A percentile compares a stretch with the other conserved stretches of the same genome.
Conservation (phyloP, 2,888 invertebrate species). For the Nemurella pictetii region DNA sequence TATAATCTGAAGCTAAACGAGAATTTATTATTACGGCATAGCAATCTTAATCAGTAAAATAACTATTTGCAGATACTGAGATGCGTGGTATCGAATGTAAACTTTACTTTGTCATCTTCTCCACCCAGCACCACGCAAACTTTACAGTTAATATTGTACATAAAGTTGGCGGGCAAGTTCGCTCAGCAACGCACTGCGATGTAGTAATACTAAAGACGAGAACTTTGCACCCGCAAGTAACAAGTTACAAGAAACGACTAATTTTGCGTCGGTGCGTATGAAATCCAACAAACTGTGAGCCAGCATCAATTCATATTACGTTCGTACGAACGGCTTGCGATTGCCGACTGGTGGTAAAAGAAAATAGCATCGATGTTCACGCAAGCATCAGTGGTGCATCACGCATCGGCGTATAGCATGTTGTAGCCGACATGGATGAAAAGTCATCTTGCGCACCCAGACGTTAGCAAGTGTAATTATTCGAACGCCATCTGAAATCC, state of each 20-base stretch:
- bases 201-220: neutral
- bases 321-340: too few relatives aligned
- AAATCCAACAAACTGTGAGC: neutral
- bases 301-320: slow-evolving; percentile 10
- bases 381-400: too few relatives aligned
- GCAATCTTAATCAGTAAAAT: neutral
- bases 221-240: neutral
- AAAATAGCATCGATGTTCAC: too few relatives aligned
- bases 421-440: neutral
- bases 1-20: neutral
- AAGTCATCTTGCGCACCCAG: neutral
- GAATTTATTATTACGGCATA: neutral
- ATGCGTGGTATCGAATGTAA: neutral
- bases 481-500: neutral
- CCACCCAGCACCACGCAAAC: neutral
- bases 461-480: slow-evolving; percentile 9
- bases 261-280: neutral
- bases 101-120: neutral
- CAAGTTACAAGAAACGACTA: neutral
- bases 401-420: too few relatives aligned
- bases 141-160: neutral
- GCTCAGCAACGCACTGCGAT: neutral
- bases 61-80: neutral
- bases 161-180: neutral
- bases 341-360: too few relatives aligned